These are phyloP conservation scores for Chaitophorus viminalis DNA, from an alignment of 2,888 invertebrate genomes.

Conservation along the genomic window DNA sequence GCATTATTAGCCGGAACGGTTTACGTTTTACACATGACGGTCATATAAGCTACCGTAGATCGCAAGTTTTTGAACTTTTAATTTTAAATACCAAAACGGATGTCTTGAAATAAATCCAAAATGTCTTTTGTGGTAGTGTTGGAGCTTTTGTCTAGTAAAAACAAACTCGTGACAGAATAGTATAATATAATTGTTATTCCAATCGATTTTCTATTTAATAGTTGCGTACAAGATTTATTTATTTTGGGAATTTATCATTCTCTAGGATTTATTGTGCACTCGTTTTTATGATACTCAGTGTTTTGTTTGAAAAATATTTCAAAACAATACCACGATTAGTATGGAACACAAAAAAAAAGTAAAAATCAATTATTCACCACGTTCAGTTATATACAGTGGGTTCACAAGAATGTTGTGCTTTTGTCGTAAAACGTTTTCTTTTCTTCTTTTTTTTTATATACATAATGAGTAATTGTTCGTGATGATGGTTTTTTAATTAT, in stretches of 20 bases:
- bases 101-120: not conserved
- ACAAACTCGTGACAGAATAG: not conserved
- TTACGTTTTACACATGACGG: not conserved
- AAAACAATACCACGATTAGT: slow-evolving; percentile 35
- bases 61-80: not conserved
- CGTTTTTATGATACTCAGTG: not conserved
- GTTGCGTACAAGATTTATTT: not conserved
- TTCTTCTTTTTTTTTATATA: slow-evolving; percentile 7
- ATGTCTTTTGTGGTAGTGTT: not conserved
- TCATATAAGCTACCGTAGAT: not conserved
- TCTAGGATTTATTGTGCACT: not conserved
- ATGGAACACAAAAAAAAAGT: not conserved
- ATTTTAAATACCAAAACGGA: not conserved
- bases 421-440: slow-evolving; percentile 52
- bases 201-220: not conserved
- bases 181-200: not conserved
- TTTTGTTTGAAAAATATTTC: slow-evolving; percentile 19
- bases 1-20: too few species aligned
- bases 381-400: not conserved
- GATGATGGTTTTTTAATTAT: slow-evolving; percentile 58
- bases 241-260: slow-evolving; percentile 19
- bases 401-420: slow-evolving; percentile 9
- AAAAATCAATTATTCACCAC: slow-evolving; percentile 51
- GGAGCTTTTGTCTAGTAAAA: not conserved
- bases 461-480: slow-evolving; percentile 42